A percentile compares a stretch with the other conserved stretches of the same genome.
Evolutionary conservation across 2,113 vertebrate species (phyloP).

Genomic region (Boulengeromyrus knoepffleri): DNA sequence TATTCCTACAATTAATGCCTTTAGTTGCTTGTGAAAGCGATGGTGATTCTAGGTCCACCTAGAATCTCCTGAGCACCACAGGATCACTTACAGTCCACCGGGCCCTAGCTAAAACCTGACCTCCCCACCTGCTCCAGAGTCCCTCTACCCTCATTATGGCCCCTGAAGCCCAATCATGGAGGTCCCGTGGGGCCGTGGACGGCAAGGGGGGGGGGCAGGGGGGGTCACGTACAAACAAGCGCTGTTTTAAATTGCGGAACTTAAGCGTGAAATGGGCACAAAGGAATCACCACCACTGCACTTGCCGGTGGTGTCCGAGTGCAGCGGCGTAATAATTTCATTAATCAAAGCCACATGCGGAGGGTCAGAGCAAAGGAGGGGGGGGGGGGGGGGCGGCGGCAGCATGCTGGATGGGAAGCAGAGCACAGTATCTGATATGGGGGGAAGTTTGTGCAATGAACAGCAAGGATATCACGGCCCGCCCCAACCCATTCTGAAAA

Average conservation of each 20-base stretch:
- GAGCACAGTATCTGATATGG: neutral
- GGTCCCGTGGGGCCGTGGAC: neutral
- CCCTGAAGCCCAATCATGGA: neutral
- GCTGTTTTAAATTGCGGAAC: conserved; percentile 19
- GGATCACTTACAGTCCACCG: neutral
- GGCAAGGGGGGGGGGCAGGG: neutral
- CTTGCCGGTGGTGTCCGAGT: neutral
- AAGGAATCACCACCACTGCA: neutral
- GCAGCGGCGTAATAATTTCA: conserved; percentile 14
- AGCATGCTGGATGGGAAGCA: neutral
- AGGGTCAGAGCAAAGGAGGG: neutral
- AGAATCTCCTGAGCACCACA: neutral
- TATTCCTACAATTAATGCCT: neutral
- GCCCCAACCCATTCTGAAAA: neutral
- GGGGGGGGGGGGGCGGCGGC: neutral
- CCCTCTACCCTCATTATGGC: neutral
- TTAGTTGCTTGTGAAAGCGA: neutral
- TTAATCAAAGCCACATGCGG: conserved; percentile 18
- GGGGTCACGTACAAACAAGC: neutral
- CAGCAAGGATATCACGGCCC: neutral
- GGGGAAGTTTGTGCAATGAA: neutral
- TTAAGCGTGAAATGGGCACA: conserved; percentile 17
- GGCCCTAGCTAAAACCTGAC: neutral
- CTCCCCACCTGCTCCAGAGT: neutral
- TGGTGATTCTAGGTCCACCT: neutral